Evolutionary conservation across 2,113 vertebrate species (phyloP).

Genomic region (Paramisgurnus dabryanus): DNA sequence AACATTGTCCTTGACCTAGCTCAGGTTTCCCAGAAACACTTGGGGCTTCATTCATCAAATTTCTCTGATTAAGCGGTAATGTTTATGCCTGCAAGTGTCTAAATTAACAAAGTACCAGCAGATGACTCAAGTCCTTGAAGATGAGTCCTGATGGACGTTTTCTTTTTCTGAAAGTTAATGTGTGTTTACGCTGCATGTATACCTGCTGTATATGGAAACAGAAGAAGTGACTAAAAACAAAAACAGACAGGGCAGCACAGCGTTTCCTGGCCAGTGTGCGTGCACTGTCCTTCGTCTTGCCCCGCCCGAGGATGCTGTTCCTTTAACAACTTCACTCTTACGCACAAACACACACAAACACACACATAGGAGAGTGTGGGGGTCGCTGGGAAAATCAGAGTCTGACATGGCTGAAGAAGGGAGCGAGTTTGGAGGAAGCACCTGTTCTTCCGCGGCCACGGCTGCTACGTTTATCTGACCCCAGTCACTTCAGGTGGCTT

Average conservation of each 20-base stretch:
- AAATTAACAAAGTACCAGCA: neutral
- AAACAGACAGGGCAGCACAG: slow-evolving; percentile 65
- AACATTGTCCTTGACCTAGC: neutral
- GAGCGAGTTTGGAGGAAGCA: slow-evolving; percentile 74
- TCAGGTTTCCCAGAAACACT: neutral
- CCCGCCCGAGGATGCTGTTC: slow-evolving; percentile 66
- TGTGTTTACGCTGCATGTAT: slow-evolving; percentile 44
- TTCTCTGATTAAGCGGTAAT: neutral
- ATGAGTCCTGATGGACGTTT: slow-evolving; percentile 1
- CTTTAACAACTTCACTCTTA: slow-evolving; percentile 21
- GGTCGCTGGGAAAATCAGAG: slow-evolving; percentile 71
- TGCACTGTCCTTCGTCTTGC: slow-evolving; percentile 71
- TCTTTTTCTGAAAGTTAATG: slow-evolving; percentile 58
- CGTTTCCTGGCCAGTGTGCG: slow-evolving; percentile 74
- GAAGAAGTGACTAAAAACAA: slow-evolving; percentile 55
- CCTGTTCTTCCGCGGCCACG: slow-evolving; percentile 72
- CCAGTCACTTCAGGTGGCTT: slow-evolving; percentile 81
- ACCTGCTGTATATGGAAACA: slow-evolving; percentile 63
- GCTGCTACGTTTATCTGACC: slow-evolving; percentile 76
- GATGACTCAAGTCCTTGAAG: slow-evolving; percentile 1
- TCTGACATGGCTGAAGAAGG: slow-evolving; percentile 74
- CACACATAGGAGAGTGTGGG: slow-evolving; percentile 44
- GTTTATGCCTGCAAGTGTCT: neutral
- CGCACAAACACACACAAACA: slow-evolving; percentile 42
- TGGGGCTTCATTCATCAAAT: slow-evolving; percentile 10